Conservation (phyloP, 2,888 invertebrate species). For the Bedellia somnulentella region DNA sequence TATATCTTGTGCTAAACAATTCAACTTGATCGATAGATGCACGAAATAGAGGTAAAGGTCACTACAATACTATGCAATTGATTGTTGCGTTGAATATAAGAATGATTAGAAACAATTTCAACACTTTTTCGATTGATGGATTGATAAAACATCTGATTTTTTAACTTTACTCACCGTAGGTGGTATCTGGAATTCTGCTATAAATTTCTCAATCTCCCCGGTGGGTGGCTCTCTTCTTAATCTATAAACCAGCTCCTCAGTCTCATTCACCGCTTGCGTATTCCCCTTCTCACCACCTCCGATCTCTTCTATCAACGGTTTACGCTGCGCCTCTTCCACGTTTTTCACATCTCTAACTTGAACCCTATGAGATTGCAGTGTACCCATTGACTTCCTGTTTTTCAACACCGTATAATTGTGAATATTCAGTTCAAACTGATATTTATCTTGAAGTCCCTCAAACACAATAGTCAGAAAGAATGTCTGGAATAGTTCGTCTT, state of each 20-base stretch:
- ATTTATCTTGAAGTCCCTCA: slow-evolving; percentile 76
- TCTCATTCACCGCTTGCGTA: background rate
- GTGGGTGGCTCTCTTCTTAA: slow-evolving; percentile 60
- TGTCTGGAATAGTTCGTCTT: slow-evolving; percentile 69
- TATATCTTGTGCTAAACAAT: too few species aligned
- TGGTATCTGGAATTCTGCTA: slow-evolving; percentile 67
- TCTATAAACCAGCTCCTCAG: slow-evolving; percentile 58
- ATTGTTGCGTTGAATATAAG: too few species aligned
- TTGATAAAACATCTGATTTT: too few species aligned
- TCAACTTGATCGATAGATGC: too few species aligned
- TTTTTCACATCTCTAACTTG: slow-evolving; percentile 68
- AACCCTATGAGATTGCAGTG: slow-evolving; percentile 72
- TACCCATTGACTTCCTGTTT: slow-evolving; percentile 75
- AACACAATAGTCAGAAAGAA: slow-evolving; percentile 80
- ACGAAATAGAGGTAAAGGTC: slow-evolving; percentile 11
- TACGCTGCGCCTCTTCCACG: slow-evolving; percentile 24
- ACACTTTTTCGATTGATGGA: too few species aligned
- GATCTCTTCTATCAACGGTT: slow-evolving; percentile 66
- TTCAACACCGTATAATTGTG: slow-evolving; percentile 69
- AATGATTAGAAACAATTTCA: too few species aligned
- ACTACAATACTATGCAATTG: too few species aligned
- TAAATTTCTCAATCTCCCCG: slow-evolving; percentile 51
- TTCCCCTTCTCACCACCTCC: slow-evolving; percentile 13
- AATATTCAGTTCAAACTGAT: slow-evolving; percentile 68
- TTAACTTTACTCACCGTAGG: slow-evolving; percentile 50